A percentile compares a stretch with the other conserved stretches of the same genome.
These are phyloP conservation scores for Amphipoea oculea DNA, from an alignment of 2,888 invertebrate genomes.

Conservation along the genomic window DNA sequence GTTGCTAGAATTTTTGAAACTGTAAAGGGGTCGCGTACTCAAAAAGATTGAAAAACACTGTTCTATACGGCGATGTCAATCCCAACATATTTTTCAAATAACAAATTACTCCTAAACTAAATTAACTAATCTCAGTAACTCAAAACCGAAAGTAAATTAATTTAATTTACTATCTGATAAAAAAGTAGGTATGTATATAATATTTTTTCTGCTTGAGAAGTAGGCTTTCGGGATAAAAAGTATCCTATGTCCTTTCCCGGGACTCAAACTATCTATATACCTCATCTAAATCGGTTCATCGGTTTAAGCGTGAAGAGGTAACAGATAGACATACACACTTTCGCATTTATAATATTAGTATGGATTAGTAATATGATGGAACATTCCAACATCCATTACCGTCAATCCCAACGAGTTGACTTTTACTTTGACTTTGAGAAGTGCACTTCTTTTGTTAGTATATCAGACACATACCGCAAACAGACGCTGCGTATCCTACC, in stretches of 20 bases:
- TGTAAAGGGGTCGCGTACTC: too few relatives aligned
- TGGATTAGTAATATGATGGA: background rate
- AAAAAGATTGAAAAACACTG: too few relatives aligned
- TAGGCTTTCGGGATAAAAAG: background rate
- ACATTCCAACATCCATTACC: background rate
- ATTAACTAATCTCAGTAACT: background rate
- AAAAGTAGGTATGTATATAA: background rate
- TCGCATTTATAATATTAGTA: too few relatives aligned
- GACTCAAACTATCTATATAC: too few relatives aligned
- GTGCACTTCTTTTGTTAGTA: background rate
- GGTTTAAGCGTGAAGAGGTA: too few relatives aligned
- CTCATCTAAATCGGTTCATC: too few relatives aligned
- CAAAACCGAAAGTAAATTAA: too few relatives aligned
- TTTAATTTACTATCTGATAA: background rate
- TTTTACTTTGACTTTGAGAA: background rate
- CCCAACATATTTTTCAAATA: background rate
- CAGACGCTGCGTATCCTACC: background rate
- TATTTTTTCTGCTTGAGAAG: background rate
- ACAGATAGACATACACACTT: too few relatives aligned
- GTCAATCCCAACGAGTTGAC: too few relatives aligned
- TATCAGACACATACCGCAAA: background rate
- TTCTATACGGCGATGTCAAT: background rate
- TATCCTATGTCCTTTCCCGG: too few relatives aligned
- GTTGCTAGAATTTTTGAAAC: too few relatives aligned
- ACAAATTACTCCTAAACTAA: background rate